These are phyloP conservation scores for Eubasilissa regina DNA, from an alignment of 1,140 invertebrate genomes.

Conservation along the genomic window DNA sequence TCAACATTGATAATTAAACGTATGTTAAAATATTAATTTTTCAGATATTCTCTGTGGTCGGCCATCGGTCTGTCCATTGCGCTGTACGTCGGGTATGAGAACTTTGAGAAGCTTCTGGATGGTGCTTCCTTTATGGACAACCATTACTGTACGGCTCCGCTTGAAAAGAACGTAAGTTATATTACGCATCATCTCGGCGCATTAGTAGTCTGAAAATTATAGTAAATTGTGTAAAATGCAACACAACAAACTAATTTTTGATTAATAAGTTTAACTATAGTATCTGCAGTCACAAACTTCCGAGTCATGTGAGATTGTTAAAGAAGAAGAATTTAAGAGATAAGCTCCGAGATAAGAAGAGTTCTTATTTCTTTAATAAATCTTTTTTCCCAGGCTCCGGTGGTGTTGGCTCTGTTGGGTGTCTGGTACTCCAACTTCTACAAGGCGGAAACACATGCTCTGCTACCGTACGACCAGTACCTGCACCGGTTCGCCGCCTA, in stretches of 20 bases:
- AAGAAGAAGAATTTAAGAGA: too few species aligned
- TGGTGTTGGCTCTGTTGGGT: constrained; percentile 94
- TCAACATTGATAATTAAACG: too few species aligned
- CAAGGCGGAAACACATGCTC: constrained; percentile 94
- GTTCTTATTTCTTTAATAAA: too few species aligned
- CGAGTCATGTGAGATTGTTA: too few species aligned
- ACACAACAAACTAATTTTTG: too few species aligned
- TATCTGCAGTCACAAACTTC: too few species aligned
- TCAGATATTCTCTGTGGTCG: constrained; percentile 94
- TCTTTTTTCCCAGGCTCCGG: constrained; percentile 95
- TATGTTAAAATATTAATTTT: background rate
- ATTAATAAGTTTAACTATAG: too few species aligned
- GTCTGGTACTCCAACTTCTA: constrained; percentile 98
- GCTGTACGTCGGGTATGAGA: constrained; percentile 94
- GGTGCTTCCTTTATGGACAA: constrained; percentile 96
- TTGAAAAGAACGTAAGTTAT: constrained; percentile 93
- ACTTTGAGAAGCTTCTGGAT: constrained; percentile 93
- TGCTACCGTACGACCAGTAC: constrained; percentile 99
- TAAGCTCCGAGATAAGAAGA: too few species aligned
- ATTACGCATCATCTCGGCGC: too few species aligned
- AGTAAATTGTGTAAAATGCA: too few species aligned
- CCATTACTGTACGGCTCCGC: constrained; percentile 90
- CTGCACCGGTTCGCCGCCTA: constrained; percentile 98
- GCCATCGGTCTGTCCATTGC: constrained; percentile 98
- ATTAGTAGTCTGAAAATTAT: too few species aligned